Conservation (phyloP, 2,797 vertebrate genomes). For the Hemibagrus guttatus region DNA sequence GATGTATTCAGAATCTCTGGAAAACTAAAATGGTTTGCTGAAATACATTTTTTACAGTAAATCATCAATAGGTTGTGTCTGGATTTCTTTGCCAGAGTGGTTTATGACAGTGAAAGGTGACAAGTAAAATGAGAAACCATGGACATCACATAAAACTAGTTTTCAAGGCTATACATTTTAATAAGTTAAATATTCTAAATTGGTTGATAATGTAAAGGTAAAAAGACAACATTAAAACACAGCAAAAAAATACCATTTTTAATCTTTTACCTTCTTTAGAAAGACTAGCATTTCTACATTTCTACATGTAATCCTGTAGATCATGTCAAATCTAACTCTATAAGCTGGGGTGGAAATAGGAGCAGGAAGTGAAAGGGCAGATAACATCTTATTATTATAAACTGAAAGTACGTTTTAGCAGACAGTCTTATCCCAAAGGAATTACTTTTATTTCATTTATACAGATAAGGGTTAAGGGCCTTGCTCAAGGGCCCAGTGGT, state of each 20-base stretch:
- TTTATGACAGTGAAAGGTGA: background rate
- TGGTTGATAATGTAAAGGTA: background rate
- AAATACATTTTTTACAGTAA: constrained; percentile 69
- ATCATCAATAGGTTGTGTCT: constrained; percentile 12
- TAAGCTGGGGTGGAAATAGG: background rate
- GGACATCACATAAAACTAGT: background rate
- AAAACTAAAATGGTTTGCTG: constrained; percentile 72
- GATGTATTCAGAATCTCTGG: constrained; percentile 57
- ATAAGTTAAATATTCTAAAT: background rate
- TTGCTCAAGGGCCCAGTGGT: too few species aligned
- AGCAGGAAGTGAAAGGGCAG: background rate
- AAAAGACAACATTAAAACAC: background rate
- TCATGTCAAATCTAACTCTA: background rate
- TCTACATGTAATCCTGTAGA: background rate
- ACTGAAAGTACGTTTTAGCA: too few species aligned
- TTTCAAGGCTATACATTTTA: background rate
- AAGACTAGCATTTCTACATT: background rate
- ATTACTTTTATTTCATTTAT: too few species aligned
- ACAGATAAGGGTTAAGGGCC: too few species aligned
- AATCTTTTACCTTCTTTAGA: background rate
- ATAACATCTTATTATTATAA: too few species aligned
- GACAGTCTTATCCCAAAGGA: too few species aligned
- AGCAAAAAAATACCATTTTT: background rate
- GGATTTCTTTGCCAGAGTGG: constrained; percentile 10
- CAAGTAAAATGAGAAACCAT: background rate